Evolutionary conservation across 2,888 invertebrate species (phyloP), one percentile per base, ranked within the genome.

Genomic region (Troides oblongomaculatus): DNA sequence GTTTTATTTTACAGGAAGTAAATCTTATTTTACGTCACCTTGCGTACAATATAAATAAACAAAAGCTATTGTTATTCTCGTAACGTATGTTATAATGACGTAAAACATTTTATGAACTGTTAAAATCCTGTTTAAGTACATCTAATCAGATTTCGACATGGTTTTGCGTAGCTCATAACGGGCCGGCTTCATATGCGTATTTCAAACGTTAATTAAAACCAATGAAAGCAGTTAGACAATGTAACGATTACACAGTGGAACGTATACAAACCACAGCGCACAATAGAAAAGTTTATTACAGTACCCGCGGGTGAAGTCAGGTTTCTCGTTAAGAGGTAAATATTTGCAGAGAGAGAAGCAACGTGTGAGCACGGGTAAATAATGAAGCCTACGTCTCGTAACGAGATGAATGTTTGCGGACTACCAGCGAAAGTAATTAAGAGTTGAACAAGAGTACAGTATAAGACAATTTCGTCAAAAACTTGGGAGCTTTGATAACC

Each of bases 331-430:
- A 86, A 85, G 85, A 84, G 83, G 86, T 86, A 90, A 90, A 90
- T 88, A 90, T 90, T 90, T 89, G 86, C 78, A 75, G 77, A 79
- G 80, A 79, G 84, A 80, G 85, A 80, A 80, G 83, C 84, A 81
- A 86, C 84, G 86, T 87, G 88, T 85, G 83, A 85, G 87, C 79
- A 82, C 82, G 80, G 83, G 87, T 82, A 90, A 90, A 90, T 90
- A 91, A 90, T 89, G 87, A 86, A 87, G 86, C 84, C 87, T 89
- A 87, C 84, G 82, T 78, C 76, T 81, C 78, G 85, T 86, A 86
- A 88, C 87, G 81, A 88, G 87, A 89, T 84, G 88, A 84, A 87
- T 92, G 89, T 90, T 90, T 91, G 90, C 85, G 84, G 90, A 87
- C 85, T 83, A 84, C 90, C 88, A 80, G 76, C 82, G 83, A 85